These are phyloP conservation scores for Palythoa heliodiscus DNA, from an alignment of 92 coral and sea anemone genomes.

Conservation along the genomic window DNA sequence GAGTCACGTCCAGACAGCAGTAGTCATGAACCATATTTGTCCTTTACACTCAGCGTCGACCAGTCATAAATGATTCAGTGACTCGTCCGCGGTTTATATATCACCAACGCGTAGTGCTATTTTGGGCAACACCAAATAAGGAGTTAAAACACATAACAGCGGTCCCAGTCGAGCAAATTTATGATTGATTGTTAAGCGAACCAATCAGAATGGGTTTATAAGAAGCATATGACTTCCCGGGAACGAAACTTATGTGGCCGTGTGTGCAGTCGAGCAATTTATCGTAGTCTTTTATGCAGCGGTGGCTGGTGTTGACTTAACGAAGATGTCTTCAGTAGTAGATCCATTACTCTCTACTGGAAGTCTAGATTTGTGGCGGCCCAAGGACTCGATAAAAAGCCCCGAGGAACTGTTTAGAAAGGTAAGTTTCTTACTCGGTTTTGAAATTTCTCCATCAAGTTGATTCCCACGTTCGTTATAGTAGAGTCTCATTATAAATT, in stretches of 20 bases:
- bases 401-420: slow-evolving; percentile 96
- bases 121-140: slow-evolving; percentile 92
- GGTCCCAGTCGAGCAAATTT: slow-evolving; percentile 75
- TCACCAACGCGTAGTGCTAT: slow-evolving; percentile 72
- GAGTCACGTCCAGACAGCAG: slow-evolving; percentile 32
- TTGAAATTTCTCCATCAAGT: slow-evolving; percentile 8
- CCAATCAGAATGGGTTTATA: slow-evolving; percentile 81
- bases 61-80: slow-evolving; percentile 30
- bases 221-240: slow-evolving; percentile 80
- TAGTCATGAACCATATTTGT: slow-evolving; percentile 23
- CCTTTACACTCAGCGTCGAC: not conserved
- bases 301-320: slow-evolving; percentile 15
- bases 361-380: slow-evolving; percentile 87
- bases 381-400: slow-evolving; percentile 83
- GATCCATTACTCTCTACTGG: slow-evolving; percentile 98
- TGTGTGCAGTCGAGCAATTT: slow-evolving; percentile 85
- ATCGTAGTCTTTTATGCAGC: slow-evolving; percentile 35
- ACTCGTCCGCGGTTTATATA: slow-evolving; percentile 63
- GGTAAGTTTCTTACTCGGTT: slow-evolving; percentile 58
- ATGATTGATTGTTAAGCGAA: slow-evolving; percentile 67
- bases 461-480: not conserved
- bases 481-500: slow-evolving; percentile 42
- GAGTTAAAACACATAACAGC: slow-evolving; percentile 79
- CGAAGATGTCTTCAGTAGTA: slow-evolving; percentile 84
- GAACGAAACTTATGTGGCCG: slow-evolving; percentile 59